A percentile compares a stretch with the other conserved stretches of the same genome.
Conservation (phyloP, 2,113 vertebrate species). For the Lepisosteus osseus region DNA sequence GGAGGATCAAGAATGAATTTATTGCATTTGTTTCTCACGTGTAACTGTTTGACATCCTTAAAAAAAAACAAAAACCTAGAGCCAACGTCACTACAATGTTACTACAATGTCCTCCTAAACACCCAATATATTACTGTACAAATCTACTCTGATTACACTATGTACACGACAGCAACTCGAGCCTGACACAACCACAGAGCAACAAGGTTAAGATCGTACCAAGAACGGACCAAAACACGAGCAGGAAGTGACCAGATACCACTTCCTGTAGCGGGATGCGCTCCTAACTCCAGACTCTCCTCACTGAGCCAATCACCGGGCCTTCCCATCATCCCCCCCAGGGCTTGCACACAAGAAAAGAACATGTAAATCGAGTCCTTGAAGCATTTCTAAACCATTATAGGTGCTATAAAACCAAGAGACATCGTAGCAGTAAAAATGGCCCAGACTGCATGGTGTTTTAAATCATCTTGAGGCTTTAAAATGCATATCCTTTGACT, state of each 20-base stretch:
- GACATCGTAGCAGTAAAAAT: no score
- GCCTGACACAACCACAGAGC: slow-evolving; percentile 1
- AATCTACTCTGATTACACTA: slow-evolving; percentile 50
- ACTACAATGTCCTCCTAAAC: slow-evolving; percentile 29
- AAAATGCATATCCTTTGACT: no score
- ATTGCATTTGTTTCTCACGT: no score
- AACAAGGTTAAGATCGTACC: not conserved
- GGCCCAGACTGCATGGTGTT: no score
- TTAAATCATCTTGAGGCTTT: no score
- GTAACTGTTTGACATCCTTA: slow-evolving; percentile 9
- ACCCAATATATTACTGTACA: slow-evolving; percentile 68
- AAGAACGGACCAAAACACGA: no score
- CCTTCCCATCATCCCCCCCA: not conserved
- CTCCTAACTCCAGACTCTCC: not conserved
- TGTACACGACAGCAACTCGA: slow-evolving; percentile 45
- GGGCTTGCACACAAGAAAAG: no score
- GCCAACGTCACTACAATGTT: slow-evolving; percentile 7
- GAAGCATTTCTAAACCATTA: no score
- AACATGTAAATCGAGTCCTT: no score
- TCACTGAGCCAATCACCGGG: not conserved
- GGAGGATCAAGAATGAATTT: no score
- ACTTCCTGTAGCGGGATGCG: not conserved
- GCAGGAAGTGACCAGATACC: not conserved
- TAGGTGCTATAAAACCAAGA: no score
- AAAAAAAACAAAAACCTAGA: slow-evolving; percentile 15